Conservation (phyloP, 2,888 invertebrate genomes). For the Apamea monoglypha region DNA sequence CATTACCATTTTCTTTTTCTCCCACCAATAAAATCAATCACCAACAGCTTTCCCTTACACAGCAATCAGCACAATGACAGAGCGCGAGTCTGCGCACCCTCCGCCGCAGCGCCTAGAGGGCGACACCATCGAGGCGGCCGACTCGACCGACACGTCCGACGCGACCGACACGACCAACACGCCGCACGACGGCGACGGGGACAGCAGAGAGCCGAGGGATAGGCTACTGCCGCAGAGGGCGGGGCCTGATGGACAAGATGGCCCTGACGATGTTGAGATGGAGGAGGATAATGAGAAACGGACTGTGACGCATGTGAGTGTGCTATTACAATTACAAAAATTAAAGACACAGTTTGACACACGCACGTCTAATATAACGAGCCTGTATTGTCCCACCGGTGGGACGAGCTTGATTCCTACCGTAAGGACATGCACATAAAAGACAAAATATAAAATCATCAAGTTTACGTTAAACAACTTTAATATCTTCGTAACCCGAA, state of each 20-base stretch:
- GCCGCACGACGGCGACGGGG: conserved; percentile 19
- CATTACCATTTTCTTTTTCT: background rate
- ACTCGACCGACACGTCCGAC: conserved; percentile 52
- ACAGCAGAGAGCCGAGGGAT: conserved; percentile 56
- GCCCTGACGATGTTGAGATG: conserved; percentile 62
- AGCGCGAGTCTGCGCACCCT: conserved; percentile 97
- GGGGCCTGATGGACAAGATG: conserved; percentile 79
- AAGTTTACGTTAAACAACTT: background rate
- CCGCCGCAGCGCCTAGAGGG: conserved; percentile 80
- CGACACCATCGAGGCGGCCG: conserved; percentile 64
- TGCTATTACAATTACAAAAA: background rate
- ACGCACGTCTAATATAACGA: too few species aligned
- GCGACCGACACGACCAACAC: conserved; percentile 7
- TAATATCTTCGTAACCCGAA: background rate
- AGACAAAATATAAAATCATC: too few species aligned
- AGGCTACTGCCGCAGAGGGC: conserved; percentile 74
- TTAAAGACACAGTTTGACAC: too few species aligned
- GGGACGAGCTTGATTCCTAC: too few species aligned
- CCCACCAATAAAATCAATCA: conserved; percentile 12
- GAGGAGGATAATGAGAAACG: conserved; percentile 60
- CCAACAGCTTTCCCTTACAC: conserved; percentile 20
- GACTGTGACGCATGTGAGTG: conserved; percentile 71
- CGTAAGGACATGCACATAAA: background rate
- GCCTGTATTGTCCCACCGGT: too few species aligned
- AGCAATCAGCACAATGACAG: conserved; percentile 98